These are phyloP conservation scores for Phanerotoma sp. DNA, from an alignment of 2,888 invertebrate species.

Conservation along the genomic window DNA sequence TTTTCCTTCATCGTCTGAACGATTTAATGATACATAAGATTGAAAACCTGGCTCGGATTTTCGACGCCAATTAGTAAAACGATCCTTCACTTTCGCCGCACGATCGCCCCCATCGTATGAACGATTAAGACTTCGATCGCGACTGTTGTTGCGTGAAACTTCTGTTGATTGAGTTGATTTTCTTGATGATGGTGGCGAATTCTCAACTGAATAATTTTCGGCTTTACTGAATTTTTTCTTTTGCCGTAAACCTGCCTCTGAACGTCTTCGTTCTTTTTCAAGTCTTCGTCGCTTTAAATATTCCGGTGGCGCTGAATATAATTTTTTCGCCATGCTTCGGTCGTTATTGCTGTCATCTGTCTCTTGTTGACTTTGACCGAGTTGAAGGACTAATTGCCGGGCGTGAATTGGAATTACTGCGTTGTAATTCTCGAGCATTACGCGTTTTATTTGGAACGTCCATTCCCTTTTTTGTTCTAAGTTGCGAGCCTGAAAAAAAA, in stretches of 20 bases:
- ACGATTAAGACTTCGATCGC: constrained; percentile 47
- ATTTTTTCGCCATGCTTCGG: constrained; percentile 70
- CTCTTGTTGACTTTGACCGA: constrained; percentile 77
- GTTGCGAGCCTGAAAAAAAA: constrained; percentile 66
- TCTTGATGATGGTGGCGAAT: constrained; percentile 41
- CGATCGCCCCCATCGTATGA: constrained; percentile 45
- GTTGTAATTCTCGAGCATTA: constrained; percentile 91
- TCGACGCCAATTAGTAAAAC: constrained; percentile 68
- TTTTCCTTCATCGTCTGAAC: constrained; percentile 47
- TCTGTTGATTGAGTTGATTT: constrained; percentile 26
- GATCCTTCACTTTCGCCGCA: constrained; percentile 54
- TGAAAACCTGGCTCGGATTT: constrained; percentile 72
- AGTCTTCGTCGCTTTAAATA: constrained; percentile 84
- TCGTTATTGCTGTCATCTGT: constrained; percentile 59
- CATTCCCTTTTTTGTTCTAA: constrained; percentile 85
- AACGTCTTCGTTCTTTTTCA: constrained; percentile 68
- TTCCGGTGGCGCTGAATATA: constrained; percentile 78
- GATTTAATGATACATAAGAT: constrained; percentile 50
- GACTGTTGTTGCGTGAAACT: constrained; percentile 40
- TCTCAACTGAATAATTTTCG: constrained; percentile 49
- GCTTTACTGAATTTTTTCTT: constrained; percentile 64
- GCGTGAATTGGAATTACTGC: constrained; percentile 94
- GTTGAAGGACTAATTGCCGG: constrained; percentile 85
- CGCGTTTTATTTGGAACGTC: constrained; percentile 78
- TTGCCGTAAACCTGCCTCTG: constrained; percentile 64